Base-by-base conservation (phyloP, 1,140 invertebrate species). In the Camponotus vicinus region DNA sequence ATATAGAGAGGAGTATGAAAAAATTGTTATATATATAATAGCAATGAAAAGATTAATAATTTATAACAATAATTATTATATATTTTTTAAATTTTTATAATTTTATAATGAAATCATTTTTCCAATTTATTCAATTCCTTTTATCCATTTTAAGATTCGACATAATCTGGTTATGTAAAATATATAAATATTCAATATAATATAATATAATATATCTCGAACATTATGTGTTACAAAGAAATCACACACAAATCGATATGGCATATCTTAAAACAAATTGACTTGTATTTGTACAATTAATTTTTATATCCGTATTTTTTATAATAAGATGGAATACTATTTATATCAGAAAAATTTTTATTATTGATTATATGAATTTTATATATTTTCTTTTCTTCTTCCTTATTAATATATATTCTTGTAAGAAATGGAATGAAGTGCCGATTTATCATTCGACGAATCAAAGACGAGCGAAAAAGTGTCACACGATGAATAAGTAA, bases 401-500 rank as follows among this genome's bases (percentile, higher is more conserved):
- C 1, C 6, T 61, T 64, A 34, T 11, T 27, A 18, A 11, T 6
- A 42, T 7, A 49, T 49, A 49, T 2, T 52, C 15, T 52, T 52
- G 15, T 8, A 34, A 42, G 45, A 27, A 18, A 27, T 59, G 21
- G n/a, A 59, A 40, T 69, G 18, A 69, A 80, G 55, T 80, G 37
- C n/a, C 34, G 34, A 69, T 15, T 55, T 55, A 55, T 69, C 63
- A 52, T 57, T 37, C 42, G 45, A 4, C 8, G 32, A 52, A 27
- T 69, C 77, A 66, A 69, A 80, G 21, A 42, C 15, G 57, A 9
- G 18, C 13, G 32, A 67, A 32, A 73, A 83, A 63, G 55, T 61
- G 55, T 75, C 27, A 75, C 69, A n/a, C 27, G 21, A 45, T 82
- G 52, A 59, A 82, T 59, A 70, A 79, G 42, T 79, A 79, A 79